A percentile compares a stretch with the other conserved stretches of the same genome.
Conservation (phyloP, 2,113 vertebrate species). For the Heptranchias perlo region DNA sequence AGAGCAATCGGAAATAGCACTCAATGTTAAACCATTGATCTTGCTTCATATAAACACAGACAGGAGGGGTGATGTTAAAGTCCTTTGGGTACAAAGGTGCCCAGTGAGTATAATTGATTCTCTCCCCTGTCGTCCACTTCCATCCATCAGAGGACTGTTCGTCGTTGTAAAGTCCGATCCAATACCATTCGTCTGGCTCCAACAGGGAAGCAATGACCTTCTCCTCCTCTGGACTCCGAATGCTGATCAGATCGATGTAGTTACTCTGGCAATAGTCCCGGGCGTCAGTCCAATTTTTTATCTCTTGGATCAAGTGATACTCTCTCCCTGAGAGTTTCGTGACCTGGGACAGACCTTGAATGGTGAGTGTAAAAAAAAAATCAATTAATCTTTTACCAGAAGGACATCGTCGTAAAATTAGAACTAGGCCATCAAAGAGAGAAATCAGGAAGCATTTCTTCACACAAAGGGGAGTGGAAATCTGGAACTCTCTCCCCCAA, state of each 20-base stretch:
- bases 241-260: neutral
- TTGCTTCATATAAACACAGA: neutral
- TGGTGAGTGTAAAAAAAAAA: neutral
- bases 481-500: no score
- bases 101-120: neutral
- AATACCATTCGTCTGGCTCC: neutral
- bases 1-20: neutral
- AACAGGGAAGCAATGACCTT: neutral
- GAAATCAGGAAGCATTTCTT: neutral
- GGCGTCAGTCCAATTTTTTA: neutral
- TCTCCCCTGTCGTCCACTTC: neutral
- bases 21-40: neutral
- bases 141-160: neutral
- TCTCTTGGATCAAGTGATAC: neutral
- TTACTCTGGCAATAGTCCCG: neutral
- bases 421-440: neutral
- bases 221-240: neutral
- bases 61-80: neutral
- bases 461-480: no score
- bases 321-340: neutral
- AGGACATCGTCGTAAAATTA: neutral
- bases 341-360: neutral
- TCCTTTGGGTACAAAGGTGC: neutral
- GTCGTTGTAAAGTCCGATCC: neutral
- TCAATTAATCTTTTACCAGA: neutral